These are phyloP conservation scores for Stramonita haemastoma DNA, from an alignment of 2,888 invertebrate genomes.

Conservation along the genomic window DNA sequence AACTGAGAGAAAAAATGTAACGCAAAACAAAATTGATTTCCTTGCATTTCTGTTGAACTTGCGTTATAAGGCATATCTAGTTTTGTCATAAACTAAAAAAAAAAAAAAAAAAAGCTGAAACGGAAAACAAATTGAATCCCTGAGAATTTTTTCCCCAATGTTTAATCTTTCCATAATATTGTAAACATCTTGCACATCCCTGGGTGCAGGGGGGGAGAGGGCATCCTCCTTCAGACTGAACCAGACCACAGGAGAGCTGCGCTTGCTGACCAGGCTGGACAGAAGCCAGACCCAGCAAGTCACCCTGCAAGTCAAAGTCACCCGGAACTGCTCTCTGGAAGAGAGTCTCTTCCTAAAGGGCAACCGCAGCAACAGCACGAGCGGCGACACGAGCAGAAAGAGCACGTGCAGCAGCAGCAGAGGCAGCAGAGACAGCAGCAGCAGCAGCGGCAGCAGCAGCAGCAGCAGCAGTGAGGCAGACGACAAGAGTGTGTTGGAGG, in stretches of 20 bases:
- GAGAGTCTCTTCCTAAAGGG: constrained; percentile 25
- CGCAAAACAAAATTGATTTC: too few species aligned
- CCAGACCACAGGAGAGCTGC: constrained; percentile 51
- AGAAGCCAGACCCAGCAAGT: constrained; percentile 53
- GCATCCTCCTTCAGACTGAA: constrained; percentile 50
- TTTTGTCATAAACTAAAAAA: too few species aligned
- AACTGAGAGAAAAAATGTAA: too few species aligned
- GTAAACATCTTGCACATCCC: too few species aligned
- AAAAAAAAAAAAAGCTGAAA: too few species aligned
- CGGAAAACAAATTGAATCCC: too few species aligned
- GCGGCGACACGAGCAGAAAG: constrained; percentile 39
- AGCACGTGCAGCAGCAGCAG: constrained; percentile 44
- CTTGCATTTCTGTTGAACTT: too few species aligned
- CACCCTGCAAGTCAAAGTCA: constrained; percentile 63
- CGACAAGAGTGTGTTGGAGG: constrained; percentile 60
- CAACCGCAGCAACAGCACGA: constrained; percentile 45
- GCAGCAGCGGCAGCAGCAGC: constrained; percentile 47
- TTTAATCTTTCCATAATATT: too few species aligned
- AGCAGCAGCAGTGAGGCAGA: not conserved
- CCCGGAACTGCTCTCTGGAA: constrained; percentile 53
- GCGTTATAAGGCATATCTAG: too few species aligned
- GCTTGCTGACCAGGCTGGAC: constrained; percentile 55
- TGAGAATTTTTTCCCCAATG: too few species aligned
- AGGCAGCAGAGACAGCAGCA: constrained; percentile 45
- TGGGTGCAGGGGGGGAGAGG: not conserved